Percentiles rank a stretch among this genome's conserved stretches.
Evolutionary conservation across 1,140 invertebrate species (phyloP).

Genomic region (Caligus rogercresseyi): DNA sequence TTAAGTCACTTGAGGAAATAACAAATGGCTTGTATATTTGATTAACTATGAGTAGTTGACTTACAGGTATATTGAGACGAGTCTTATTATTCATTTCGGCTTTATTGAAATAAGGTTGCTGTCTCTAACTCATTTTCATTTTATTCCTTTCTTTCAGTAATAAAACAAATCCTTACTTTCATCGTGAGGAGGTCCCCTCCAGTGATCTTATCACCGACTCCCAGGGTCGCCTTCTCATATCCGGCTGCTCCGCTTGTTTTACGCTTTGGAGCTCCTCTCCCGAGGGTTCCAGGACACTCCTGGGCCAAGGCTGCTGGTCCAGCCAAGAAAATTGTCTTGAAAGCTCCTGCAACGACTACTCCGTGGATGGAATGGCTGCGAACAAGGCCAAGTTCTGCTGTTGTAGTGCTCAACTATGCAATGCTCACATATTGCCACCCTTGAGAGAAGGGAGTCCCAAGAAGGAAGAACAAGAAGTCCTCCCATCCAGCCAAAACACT

Average conservation of each 20-base stretch:
- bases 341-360: background rate
- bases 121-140: background rate
- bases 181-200: background rate
- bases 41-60: too few relatives aligned
- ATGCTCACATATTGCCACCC: background rate
- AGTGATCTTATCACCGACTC: background rate
- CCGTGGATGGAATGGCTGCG: background rate
- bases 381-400: background rate
- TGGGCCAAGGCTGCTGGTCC: background rate
- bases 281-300: background rate
- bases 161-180: background rate
- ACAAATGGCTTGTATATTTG: too few relatives aligned
- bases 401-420: background rate
- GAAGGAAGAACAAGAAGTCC: too few relatives aligned
- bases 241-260: background rate
- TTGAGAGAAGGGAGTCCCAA: too few relatives aligned
- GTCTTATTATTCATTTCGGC: too few relatives aligned
- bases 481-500: too few relatives aligned
- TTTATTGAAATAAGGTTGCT: too few relatives aligned
- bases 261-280: background rate
- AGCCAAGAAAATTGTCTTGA: background rate
- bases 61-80: too few relatives aligned
- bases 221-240: background rate
- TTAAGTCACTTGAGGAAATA: too few relatives aligned
- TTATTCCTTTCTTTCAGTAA: background rate